Conservation (phyloP, 2,797 vertebrate genomes). For the Sternotherus odoratus region DNA sequence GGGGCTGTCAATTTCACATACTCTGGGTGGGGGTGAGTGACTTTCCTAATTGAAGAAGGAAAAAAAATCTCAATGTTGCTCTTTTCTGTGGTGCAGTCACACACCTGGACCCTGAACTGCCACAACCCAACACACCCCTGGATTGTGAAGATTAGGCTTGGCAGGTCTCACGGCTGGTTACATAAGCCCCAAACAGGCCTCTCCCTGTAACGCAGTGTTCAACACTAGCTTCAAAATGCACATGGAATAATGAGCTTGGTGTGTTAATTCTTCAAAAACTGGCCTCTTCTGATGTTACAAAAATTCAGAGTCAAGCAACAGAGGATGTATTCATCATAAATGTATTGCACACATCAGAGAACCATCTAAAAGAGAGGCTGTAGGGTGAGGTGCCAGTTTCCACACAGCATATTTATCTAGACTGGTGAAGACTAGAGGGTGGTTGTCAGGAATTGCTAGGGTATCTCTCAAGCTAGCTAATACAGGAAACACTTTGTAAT, state of each 20-base stretch:
- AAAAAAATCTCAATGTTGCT: background rate
- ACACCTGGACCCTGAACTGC: no score
- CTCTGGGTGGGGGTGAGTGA: background rate
- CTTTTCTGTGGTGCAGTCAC: background rate
- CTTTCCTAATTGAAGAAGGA: background rate
- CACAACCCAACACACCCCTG: background rate
- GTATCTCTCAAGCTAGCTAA: background rate
- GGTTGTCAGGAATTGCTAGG: background rate
- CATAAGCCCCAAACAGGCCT: background rate
- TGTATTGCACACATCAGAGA: no score
- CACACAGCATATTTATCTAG: background rate
- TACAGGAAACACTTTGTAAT: background rate
- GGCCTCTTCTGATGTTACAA: background rate
- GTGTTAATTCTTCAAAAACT: background rate
- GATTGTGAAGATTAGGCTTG: background rate
- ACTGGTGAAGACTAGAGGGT: background rate
- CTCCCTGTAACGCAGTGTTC: constrained; percentile 21
- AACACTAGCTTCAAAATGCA: background rate
- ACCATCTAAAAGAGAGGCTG: background rate
- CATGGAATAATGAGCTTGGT: background rate
- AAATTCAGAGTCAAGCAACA: background rate
- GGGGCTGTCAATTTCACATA: background rate
- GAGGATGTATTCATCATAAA: background rate
- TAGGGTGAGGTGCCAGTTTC: background rate
- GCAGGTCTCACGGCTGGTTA: background rate